These are phyloP conservation scores for Morpho deidamia DNA, from an alignment of 2,888 invertebrate genomes.

Conservation along the genomic window DNA sequence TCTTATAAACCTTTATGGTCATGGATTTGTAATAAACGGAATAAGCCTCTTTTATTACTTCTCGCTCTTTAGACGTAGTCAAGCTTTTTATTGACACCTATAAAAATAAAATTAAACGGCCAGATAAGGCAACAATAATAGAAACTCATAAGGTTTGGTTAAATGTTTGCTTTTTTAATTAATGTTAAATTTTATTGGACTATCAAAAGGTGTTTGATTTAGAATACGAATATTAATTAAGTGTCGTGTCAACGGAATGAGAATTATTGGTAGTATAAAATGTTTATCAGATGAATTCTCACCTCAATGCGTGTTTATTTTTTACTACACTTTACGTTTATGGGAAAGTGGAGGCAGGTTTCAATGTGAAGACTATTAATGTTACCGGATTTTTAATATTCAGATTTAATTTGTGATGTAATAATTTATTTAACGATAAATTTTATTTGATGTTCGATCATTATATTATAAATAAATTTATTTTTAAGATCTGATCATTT, in stretches of 20 bases:
- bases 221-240: slow-evolving; percentile 14
- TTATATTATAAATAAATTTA: no score
- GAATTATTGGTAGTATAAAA: slow-evolving; percentile 18
- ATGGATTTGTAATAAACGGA: slow-evolving; percentile 38
- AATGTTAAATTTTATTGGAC: slow-evolving; percentile 22
- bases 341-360: neutral
- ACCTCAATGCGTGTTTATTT: slow-evolving; percentile 15
- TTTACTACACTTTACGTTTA: neutral
- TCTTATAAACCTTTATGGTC: slow-evolving; percentile 53
- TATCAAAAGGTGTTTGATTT: slow-evolving; percentile 20
- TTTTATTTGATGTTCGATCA: no score
- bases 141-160: slow-evolving; percentile 31
- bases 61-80: slow-evolving; percentile 37
- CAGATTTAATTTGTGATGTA: no score
- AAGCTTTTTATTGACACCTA: slow-evolving; percentile 38
- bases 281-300: slow-evolving; percentile 18
- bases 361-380: neutral
- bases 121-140: slow-evolving; percentile 36
- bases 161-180: slow-evolving; percentile 27
- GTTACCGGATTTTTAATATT: neutral
- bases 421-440: no score
- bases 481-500: no score
- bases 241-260: slow-evolving; percentile 16
- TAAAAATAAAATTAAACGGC: slow-evolving; percentile 44
- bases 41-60: slow-evolving; percentile 35